These are phyloP conservation scores for Pammene aurita DNA, from an alignment of 2,888 invertebrate species.

Conservation along the genomic window DNA sequence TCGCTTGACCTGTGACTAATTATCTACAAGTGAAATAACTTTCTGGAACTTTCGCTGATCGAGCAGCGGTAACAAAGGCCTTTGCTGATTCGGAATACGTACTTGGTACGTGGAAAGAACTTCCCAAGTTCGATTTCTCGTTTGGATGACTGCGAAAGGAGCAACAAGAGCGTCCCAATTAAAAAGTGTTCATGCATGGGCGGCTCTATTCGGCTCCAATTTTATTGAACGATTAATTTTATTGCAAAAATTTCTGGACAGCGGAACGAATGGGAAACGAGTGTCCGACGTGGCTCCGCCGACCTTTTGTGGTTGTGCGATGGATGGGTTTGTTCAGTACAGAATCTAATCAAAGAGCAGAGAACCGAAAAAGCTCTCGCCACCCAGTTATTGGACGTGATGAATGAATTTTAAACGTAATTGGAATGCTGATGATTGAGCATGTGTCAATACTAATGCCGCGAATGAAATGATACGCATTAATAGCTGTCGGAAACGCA, in stretches of 20 bases:
- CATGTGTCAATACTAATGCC: slow-evolving; percentile 50
- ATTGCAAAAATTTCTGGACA: slow-evolving; percentile 81
- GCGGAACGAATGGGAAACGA: slow-evolving; percentile 77
- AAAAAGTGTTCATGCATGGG: slow-evolving; percentile 82
- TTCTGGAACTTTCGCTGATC: slow-evolving; percentile 10
- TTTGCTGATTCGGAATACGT: slow-evolving; percentile 13
- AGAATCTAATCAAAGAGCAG: slow-evolving; percentile 74
- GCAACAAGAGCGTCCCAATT: slow-evolving; percentile 78
- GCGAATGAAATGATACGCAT: slow-evolving; percentile 38
- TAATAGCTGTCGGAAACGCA: slow-evolving; percentile 41
- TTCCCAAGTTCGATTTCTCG: slow-evolving; percentile 72
- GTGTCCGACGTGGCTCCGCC: slow-evolving; percentile 65
- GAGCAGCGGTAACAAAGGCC: background rate
- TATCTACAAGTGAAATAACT: slow-evolving; percentile 21
- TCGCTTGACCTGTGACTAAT: slow-evolving; percentile 19
- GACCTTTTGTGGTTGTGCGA: slow-evolving; percentile 73
- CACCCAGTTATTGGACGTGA: slow-evolving; percentile 57
- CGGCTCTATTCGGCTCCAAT: slow-evolving; percentile 75
- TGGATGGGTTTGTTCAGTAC: slow-evolving; percentile 69
- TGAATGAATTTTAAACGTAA: slow-evolving; percentile 74
- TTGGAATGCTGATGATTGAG: slow-evolving; percentile 63
- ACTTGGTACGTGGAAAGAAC: slow-evolving; percentile 50
- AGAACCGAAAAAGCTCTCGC: slow-evolving; percentile 59
- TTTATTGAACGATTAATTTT: slow-evolving; percentile 83
- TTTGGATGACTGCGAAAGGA: slow-evolving; percentile 69